Percentiles rank a stretch among this genome's conserved stretches.
phyloP scores from a whole-genome alignment of 2,797 vertebrate species.

The Menidia menidia region DNA sequence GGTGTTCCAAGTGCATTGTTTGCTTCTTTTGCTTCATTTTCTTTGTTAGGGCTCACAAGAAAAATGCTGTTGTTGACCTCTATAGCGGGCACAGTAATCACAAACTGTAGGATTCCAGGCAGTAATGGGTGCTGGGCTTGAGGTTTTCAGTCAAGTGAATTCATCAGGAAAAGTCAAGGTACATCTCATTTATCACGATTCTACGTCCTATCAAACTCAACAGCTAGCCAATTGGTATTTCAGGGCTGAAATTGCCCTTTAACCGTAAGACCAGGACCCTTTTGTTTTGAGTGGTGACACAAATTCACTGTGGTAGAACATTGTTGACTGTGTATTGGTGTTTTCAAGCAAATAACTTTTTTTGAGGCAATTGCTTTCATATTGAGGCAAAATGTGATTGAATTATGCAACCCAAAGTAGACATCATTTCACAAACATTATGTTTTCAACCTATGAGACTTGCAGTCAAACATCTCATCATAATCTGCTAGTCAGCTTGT shows the following conservation, averaged over 20 bases:
- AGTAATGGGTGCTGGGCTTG: slow-evolving; percentile 57
- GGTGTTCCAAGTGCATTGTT: slow-evolving; percentile 19
- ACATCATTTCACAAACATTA: slow-evolving; percentile 32
- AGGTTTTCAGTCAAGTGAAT: slow-evolving; percentile 66
- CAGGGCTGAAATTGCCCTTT: slow-evolving; percentile 64
- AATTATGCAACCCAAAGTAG: slow-evolving; percentile 11
- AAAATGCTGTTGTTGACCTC: slow-evolving; percentile 68
- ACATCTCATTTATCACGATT: slow-evolving; percentile 75
- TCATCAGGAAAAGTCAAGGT: slow-evolving; percentile 78
- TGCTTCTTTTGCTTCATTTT: slow-evolving; percentile 30
- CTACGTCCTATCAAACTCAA: slow-evolving; percentile 69
- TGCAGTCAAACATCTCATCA: slow-evolving; percentile 24
- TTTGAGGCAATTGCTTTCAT: neutral
- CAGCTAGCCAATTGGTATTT: slow-evolving; percentile 67
- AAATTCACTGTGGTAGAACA: slow-evolving; percentile 7
- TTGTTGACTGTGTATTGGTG: slow-evolving; percentile 20
- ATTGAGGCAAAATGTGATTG: slow-evolving; percentile 31
- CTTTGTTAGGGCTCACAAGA: slow-evolving; percentile 20
- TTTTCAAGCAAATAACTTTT: slow-evolving; percentile 1
- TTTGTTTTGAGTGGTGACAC: slow-evolving; percentile 26
- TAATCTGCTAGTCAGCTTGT: slow-evolving; percentile 23
- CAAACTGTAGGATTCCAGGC: slow-evolving; percentile 40
- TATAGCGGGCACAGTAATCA: slow-evolving; percentile 58
- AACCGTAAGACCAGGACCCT: slow-evolving; percentile 34
- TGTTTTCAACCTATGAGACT: slow-evolving; percentile 42